A percentile compares a stretch with the other conserved stretches of the same genome.
Conservation (phyloP, 2,797 vertebrate genomes). For the Pangasius sanitwongsei region DNA sequence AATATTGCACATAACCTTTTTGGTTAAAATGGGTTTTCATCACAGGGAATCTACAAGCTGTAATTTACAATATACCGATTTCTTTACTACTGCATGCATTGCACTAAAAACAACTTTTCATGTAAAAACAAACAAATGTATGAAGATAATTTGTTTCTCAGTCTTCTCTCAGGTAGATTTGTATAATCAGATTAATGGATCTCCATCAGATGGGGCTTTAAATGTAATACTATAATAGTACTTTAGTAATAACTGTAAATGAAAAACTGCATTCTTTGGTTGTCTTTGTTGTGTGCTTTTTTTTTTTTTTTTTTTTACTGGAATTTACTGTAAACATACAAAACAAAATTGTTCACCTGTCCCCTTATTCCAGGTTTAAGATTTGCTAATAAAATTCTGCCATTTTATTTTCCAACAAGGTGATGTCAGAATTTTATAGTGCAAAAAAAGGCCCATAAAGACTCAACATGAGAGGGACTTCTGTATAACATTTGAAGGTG, state of each 20-base stretch:
- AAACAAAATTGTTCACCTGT: neutral
- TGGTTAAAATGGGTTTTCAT: conserved; percentile 55
- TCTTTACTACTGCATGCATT: conserved; percentile 26
- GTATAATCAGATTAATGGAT: conserved; percentile 22
- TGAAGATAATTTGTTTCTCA: neutral
- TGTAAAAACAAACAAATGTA: conserved; percentile 50
- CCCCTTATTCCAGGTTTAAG: neutral
- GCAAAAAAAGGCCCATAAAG: conserved; percentile 36
- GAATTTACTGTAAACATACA: conserved; percentile 32
- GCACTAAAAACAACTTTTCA: conserved; percentile 58
- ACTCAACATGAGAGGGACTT: conserved; percentile 29
- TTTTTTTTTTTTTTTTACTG: conserved; percentile 28
- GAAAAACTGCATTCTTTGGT: conserved; percentile 64
- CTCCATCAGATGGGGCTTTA: conserved; percentile 29
- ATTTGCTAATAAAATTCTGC: neutral
- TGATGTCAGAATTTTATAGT: conserved; percentile 26
- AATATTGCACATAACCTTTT: conserved; percentile 56
- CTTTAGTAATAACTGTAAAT: conserved; percentile 26
- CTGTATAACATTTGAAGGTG: conserved; percentile 32
- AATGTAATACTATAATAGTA: conserved; percentile 31
- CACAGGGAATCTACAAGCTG: conserved; percentile 12
- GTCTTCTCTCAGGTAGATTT: conserved; percentile 2
- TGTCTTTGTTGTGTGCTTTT: conserved; percentile 46
- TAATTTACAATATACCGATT: conserved; percentile 29
- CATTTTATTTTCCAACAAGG: conserved; percentile 20